phyloP scores from a whole-genome alignment of 2,888 invertebrate species.

The Zygothrica quintamaculata region DNA sequence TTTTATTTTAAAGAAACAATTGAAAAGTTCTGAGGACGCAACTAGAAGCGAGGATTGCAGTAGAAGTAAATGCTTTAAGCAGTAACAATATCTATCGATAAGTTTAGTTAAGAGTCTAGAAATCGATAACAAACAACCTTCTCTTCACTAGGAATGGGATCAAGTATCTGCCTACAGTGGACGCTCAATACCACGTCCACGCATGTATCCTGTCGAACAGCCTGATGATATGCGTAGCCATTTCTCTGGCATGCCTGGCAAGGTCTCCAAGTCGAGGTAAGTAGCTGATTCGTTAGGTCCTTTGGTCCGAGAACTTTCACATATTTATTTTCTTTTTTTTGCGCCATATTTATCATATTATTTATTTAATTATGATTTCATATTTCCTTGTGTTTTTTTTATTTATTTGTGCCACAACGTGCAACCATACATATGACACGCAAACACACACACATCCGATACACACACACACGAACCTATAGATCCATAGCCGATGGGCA shows the following conservation, averaged over 20 bases:
- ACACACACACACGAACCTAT: slow-evolving; percentile 23
- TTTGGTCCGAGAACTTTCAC: slow-evolving; percentile 1
- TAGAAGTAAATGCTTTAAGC: too few species aligned
- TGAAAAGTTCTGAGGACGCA: too few species aligned
- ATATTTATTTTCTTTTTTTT: slow-evolving; percentile 42
- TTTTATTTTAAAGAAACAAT: too few species aligned
- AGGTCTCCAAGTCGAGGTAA: slow-evolving; percentile 85
- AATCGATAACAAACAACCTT: too few species aligned
- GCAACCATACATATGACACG: slow-evolving; percentile 27
- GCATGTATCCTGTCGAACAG: slow-evolving; percentile 91
- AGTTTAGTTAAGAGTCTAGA: too few species aligned
- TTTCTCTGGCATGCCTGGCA: slow-evolving; percentile 89
- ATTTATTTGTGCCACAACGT: slow-evolving; percentile 43
- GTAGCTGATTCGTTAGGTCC: slow-evolving; percentile 28
- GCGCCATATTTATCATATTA: slow-evolving; percentile 32
- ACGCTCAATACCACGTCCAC: slow-evolving; percentile 94
- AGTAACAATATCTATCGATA: too few species aligned
- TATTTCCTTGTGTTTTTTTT: slow-evolving; percentile 37
- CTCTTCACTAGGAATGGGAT: slow-evolving; percentile 88
- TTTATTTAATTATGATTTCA: slow-evolving; percentile 38
- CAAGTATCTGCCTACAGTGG: slow-evolving; percentile 96
- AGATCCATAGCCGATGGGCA: slow-evolving; percentile 95
- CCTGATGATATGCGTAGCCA: slow-evolving; percentile 92
- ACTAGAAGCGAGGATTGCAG: too few species aligned
- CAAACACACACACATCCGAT: slow-evolving; percentile 20